phyloP scores from a whole-genome alignment of 2,797 vertebrate genomes.

The Sebastes baramenuke region DNA sequence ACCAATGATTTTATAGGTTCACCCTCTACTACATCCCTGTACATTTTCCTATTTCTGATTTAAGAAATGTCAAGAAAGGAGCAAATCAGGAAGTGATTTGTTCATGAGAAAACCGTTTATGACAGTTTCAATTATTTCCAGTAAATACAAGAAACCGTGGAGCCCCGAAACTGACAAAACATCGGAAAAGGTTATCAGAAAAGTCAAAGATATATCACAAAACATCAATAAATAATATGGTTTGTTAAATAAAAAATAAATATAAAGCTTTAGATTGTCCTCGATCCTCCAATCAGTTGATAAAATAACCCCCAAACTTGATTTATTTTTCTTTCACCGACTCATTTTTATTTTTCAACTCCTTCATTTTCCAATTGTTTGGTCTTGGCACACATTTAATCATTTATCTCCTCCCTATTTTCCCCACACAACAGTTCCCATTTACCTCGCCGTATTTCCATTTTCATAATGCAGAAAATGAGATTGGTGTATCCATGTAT shows the following conservation, averaged over 20 bases:
- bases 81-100: neutral
- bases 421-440: neutral
- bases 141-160: neutral
- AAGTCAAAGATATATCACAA: neutral
- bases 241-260: neutral
- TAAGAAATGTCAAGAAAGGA: neutral
- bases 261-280: neutral
- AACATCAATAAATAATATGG: neutral
- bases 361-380: neutral
- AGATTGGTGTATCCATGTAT: neutral
- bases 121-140: neutral
- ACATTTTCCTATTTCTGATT: neutral
- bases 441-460: neutral
- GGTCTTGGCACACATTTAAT: neutral
- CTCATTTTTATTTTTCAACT: neutral
- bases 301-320: neutral
- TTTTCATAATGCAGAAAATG: neutral
- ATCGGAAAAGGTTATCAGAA: neutral
- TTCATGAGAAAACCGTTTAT: neutral
- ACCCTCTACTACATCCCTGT: neutral
- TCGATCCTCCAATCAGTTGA: neutral
- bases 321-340: neutral
- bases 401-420: neutral
- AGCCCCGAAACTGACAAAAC: slow-evolving; percentile 5
- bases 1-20: neutral